phyloP scores from a whole-genome alignment of 2,113 vertebrate species.

The Tonatia bakeri region DNA sequence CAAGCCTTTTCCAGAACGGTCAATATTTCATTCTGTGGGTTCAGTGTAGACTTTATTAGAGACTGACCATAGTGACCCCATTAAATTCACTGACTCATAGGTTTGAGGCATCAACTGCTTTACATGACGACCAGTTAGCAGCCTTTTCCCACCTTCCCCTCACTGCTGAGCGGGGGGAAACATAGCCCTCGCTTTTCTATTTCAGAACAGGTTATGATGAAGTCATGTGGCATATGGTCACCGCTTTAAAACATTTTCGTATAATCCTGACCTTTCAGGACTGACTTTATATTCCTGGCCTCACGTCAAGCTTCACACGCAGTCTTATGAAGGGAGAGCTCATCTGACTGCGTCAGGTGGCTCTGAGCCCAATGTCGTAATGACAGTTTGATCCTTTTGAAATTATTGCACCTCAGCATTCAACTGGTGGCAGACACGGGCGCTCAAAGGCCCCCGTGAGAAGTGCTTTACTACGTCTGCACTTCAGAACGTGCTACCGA shows the following conservation, averaged over 20 bases:
- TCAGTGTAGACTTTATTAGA: not conserved
- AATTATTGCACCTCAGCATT: not conserved
- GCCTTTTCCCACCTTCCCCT: not conserved
- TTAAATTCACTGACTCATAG: not conserved
- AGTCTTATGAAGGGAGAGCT: not conserved
- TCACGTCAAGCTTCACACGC: not conserved
- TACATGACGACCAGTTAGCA: not conserved
- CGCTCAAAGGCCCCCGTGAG: not conserved
- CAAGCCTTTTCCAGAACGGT: not conserved
- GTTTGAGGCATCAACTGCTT: not conserved
- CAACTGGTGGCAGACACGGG: not conserved
- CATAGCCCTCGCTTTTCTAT: not conserved
- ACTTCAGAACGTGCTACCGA: not conserved
- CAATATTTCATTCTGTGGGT: not conserved
- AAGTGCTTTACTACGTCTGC: not conserved
- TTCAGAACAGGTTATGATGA: not conserved
- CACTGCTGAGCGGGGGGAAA: not conserved
- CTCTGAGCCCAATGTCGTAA: not conserved
- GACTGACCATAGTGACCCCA: not conserved
- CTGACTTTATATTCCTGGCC: not conserved
- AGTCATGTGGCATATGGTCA: not conserved
- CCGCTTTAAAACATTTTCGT: not conserved
- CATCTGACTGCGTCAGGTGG: not conserved
- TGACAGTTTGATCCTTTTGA: slow-evolving; percentile 1
- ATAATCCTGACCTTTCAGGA: not conserved